These are phyloP conservation scores for Distichodus sexfasciatus DNA, from an alignment of 2,797 vertebrate genomes.

Conservation along the genomic window DNA sequence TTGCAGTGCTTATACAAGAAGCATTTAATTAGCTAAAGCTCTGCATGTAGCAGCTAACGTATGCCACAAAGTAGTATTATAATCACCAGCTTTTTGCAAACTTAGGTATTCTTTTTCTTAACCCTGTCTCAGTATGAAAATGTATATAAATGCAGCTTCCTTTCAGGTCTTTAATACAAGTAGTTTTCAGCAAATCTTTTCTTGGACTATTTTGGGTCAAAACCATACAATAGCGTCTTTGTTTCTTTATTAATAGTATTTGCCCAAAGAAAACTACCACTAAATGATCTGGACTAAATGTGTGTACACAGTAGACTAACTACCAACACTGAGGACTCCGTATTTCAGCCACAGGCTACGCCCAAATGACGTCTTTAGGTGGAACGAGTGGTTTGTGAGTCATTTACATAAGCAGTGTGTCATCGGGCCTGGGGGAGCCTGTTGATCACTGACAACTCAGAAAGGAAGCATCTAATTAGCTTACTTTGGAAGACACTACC, in stretches of 20 bases:
- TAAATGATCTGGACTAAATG: not conserved
- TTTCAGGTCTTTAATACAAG: not conserved
- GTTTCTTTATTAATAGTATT: not conserved
- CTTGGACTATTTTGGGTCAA: not conserved
- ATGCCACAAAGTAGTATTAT: not conserved
- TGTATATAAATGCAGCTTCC: not conserved
- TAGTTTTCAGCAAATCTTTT: not conserved
- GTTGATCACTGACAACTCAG: conserved; percentile 70
- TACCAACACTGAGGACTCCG: not conserved
- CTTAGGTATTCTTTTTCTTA: not conserved
- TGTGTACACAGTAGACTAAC: not conserved
- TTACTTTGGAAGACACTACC: conserved; percentile 77
- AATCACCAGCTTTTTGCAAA: not conserved
- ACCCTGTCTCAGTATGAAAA: not conserved
- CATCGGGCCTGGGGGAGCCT: conserved; percentile 60
- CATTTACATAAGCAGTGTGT: conserved; percentile 64
- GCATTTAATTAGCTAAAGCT: conserved; percentile 46
- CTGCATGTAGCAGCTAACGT: not conserved
- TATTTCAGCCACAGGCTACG: not conserved
- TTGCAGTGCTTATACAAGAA: conserved; percentile 35
- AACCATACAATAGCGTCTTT: too few relatives aligned
- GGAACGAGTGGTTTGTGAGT: conserved; percentile 50
- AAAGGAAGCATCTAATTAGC: conserved; percentile 74
- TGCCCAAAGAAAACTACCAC: not conserved
- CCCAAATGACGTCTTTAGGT: conserved; percentile 15